phyloP scores from a whole-genome alignment of 2,888 invertebrate genomes.

The Hirtodrosophila duncani region DNA sequence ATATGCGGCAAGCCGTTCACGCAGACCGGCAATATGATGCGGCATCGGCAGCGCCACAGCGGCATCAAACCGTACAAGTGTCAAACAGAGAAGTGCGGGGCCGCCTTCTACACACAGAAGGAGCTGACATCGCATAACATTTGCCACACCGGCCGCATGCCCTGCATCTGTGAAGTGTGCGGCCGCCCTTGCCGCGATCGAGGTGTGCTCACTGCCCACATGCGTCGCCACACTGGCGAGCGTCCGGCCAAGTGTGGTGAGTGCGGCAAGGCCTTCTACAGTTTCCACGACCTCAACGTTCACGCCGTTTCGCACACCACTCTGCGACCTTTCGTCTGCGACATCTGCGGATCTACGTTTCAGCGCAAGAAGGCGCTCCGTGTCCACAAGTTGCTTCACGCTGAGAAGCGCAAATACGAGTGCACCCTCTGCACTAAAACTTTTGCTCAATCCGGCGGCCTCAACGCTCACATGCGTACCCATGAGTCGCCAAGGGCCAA shows the following conservation, averaged over 20 bases:
- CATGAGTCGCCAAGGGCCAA: constrained; percentile 44
- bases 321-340: constrained; percentile 69
- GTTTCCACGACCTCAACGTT: constrained; percentile 74
- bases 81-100: constrained; percentile 59
- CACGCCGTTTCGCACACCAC: constrained; percentile 74
- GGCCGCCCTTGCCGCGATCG: constrained; percentile 72
- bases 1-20: constrained; percentile 74
- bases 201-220: constrained; percentile 73
- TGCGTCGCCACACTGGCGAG: constrained; percentile 73
- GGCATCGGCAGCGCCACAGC: constrained; percentile 73
- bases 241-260: constrained; percentile 71
- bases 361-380: constrained; percentile 75
- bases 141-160: constrained; percentile 71
- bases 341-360: constrained; percentile 71
- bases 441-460: constrained; percentile 74
- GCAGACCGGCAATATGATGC: constrained; percentile 73
- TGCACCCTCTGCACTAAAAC: constrained; percentile 73
- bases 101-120: constrained; percentile 71
- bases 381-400: constrained; percentile 73
- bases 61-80: constrained; percentile 75
- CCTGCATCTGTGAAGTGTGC: constrained; percentile 72
- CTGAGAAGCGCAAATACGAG: constrained; percentile 68
- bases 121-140: constrained; percentile 70
- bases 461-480: constrained; percentile 74
- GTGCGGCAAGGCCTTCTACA: constrained; percentile 72